Percentiles rank a stretch among this genome's conserved stretches.
phyloP scores from a whole-genome alignment of 2,113 vertebrate genomes.

The Barnardius zonarius region DNA sequence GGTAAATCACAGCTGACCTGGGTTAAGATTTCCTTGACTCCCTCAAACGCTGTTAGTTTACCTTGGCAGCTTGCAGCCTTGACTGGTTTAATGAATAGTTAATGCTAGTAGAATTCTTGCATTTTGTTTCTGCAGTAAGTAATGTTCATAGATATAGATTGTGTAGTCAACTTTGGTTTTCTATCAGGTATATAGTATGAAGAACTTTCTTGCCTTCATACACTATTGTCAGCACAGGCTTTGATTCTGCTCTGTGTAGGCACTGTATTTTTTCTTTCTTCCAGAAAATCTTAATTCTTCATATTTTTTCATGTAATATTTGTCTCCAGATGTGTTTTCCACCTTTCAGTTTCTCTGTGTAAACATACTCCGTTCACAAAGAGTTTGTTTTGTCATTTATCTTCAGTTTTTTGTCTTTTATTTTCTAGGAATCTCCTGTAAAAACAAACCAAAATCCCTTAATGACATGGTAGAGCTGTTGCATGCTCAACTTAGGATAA shows the following conservation, averaged over 20 bases:
- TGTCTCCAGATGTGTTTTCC: slow-evolving; percentile 19
- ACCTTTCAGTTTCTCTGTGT: slow-evolving; percentile 23
- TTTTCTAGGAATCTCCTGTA: slow-evolving; percentile 77
- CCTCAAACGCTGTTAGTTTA: background rate
- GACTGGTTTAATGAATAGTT: background rate
- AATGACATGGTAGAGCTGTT: slow-evolving; percentile 61
- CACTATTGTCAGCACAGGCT: background rate
- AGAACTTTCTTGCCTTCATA: background rate
- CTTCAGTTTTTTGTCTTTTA: slow-evolving; percentile 55
- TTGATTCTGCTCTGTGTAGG: background rate
- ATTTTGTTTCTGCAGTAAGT: background rate
- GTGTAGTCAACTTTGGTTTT: background rate
- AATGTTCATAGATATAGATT: background rate
- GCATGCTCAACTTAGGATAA: slow-evolving; percentile 71
- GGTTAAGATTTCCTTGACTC: background rate
- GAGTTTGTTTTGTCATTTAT: slow-evolving; percentile 61
- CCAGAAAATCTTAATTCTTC: background rate
- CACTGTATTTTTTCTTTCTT: background rate
- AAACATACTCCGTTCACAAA: slow-evolving; percentile 45
- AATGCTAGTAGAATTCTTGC: background rate
- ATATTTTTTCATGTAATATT: background rate
- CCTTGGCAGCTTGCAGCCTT: background rate
- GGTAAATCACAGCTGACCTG: background rate
- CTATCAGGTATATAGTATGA: background rate
- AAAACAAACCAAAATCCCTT: slow-evolving; percentile 57